These are phyloP conservation scores for Clarias batrachus DNA, from an alignment of 2,113 vertebrate species.

Conservation along the genomic window DNA sequence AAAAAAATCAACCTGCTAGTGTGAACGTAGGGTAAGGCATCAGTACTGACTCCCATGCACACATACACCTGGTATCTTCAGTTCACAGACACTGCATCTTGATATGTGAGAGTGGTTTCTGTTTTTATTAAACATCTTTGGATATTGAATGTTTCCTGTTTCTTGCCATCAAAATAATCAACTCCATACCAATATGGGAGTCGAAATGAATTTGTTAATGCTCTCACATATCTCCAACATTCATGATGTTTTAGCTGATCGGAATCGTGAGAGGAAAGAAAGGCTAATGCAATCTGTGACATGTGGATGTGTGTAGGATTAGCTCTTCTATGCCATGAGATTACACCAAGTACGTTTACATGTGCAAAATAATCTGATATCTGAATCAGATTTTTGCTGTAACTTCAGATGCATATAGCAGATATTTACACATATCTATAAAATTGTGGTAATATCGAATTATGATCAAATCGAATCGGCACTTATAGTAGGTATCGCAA, in stretches of 20 bases:
- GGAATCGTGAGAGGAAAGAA: not conserved
- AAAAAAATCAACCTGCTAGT: not conserved
- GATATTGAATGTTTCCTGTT: not conserved
- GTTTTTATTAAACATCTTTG: conserved; percentile 20
- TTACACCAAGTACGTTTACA: conserved; percentile 10
- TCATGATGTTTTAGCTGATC: not conserved
- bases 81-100: conserved; percentile 11
- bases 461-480: too few relatives aligned
- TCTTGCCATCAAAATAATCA: not conserved
- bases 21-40: conserved; percentile 30
- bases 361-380: not conserved
- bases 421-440: too few relatives aligned
- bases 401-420: not conserved
- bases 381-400: not conserved
- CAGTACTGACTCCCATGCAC: conserved; percentile 40
- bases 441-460: too few relatives aligned
- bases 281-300: conserved; percentile 11
- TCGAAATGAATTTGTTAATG: not conserved
- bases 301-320: conserved; percentile 10
- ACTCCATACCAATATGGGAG: not conserved
- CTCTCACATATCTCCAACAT: conserved; percentile 45
- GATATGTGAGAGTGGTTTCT: conserved; percentile 46
- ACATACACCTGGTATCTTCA: conserved; percentile 31
- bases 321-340: not conserved
- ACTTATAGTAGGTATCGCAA: too few relatives aligned